Evolutionary conservation across 1,140 invertebrate species (phyloP).

Genomic region (Heliconius nattereri): DNA sequence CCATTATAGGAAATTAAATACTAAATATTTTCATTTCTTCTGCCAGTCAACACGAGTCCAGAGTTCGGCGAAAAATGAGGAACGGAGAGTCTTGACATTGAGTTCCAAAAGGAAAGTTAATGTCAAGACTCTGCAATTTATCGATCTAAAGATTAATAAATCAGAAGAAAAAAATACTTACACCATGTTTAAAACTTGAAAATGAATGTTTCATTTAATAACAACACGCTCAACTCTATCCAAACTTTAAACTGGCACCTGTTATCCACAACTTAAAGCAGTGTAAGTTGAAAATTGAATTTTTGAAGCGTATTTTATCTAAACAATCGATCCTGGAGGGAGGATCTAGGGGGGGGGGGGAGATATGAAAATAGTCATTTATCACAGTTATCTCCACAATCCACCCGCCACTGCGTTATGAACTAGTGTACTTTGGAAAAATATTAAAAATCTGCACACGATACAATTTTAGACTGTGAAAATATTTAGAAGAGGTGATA

Average conservation of each 20-base stretch:
- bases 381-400: slow-evolving; percentile 59
- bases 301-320: slow-evolving; percentile 55
- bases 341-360: background rate
- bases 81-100: too few species aligned
- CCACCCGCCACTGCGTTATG: slow-evolving; percentile 43
- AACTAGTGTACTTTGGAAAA: slow-evolving; percentile 16
- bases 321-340: slow-evolving; percentile 50
- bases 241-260: slow-evolving; percentile 25
- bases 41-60: too few species aligned
- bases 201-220: slow-evolving; percentile 9
- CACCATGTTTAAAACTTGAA: slow-evolving; percentile 1
- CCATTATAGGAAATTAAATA: too few species aligned
- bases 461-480: slow-evolving; percentile 3
- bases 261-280: slow-evolving; percentile 37
- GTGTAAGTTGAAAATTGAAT: slow-evolving; percentile 44
- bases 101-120: too few species aligned
- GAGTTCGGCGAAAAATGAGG: too few species aligned
- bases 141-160: background rate
- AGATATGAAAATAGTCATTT: slow-evolving; percentile 58
- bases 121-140: too few species aligned
- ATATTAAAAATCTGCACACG: slow-evolving; percentile 20
- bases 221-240: slow-evolving; percentile 25
- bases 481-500: slow-evolving; percentile 8
- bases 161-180: background rate
- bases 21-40: too few species aligned